phyloP scores from a whole-genome alignment of 2,797 vertebrate species.

The Euthynnus affinis region DNA sequence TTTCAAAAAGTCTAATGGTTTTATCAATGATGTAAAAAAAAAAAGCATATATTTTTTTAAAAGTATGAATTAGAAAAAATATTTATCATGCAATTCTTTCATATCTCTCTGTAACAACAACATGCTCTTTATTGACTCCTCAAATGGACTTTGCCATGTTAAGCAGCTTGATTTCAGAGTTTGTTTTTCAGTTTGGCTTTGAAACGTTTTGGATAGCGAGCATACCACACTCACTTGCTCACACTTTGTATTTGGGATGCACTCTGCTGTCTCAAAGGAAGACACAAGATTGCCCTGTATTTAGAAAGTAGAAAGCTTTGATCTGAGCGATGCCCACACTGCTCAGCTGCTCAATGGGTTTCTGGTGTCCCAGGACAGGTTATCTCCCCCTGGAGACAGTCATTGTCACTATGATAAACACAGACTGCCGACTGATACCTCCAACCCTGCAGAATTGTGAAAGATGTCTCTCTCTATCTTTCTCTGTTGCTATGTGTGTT shows the following conservation, averaged over 20 bases:
- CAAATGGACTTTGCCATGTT: background rate
- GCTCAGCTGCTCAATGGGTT: constrained; percentile 28
- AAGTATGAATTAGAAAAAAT: no score
- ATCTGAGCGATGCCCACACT: constrained; percentile 25
- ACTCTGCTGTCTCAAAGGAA: constrained; percentile 42
- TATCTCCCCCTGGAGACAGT: constrained; percentile 49
- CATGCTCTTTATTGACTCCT: background rate
- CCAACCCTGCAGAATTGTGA: constrained; percentile 12
- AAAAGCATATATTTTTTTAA: background rate
- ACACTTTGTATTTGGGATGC: constrained; percentile 18
- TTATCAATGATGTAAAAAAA: no score
- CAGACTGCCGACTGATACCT: constrained; percentile 33
- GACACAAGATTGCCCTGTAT: constrained; percentile 19
- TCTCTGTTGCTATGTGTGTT: constrained; percentile 23
- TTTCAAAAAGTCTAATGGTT: background rate
- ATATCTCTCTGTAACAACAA: background rate
- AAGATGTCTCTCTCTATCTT: constrained; percentile 12
- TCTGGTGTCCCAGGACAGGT: constrained; percentile 42
- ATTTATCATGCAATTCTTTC: background rate
- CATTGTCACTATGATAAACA: constrained; percentile 37
- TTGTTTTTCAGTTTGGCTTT: background rate
- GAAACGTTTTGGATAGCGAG: constrained; percentile 13
- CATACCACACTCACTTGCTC: background rate
- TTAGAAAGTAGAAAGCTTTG: constrained; percentile 52
- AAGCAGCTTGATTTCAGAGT: constrained; percentile 3